Conservation (phyloP, 2,888 invertebrate genomes). For the Halictus quadricinctus region DNA sequence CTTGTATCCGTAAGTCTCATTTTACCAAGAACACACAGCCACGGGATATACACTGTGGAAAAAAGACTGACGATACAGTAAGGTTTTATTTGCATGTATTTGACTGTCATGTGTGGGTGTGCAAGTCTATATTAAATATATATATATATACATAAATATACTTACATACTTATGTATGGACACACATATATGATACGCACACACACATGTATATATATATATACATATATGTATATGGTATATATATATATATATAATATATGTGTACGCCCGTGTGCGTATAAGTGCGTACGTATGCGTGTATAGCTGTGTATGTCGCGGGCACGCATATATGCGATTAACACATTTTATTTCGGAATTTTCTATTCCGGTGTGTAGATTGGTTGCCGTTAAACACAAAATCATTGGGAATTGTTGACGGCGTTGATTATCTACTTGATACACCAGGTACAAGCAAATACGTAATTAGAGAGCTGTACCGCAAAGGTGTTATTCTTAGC, state of each 20-base stretch:
- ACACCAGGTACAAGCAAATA: conserved; percentile 15
- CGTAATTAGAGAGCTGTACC: conserved; percentile 48
- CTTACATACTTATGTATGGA: neutral
- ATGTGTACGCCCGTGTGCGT: neutral
- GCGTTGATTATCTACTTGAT: conserved; percentile 10
- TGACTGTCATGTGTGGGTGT: conserved; percentile 51
- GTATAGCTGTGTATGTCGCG: neutral
- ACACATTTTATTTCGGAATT: conserved; percentile 57
- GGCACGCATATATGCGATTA: conserved; percentile 32
- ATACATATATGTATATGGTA: neutral
- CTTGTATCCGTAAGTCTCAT: conserved; percentile 59
- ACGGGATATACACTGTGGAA: neutral
- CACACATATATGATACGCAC: neutral
- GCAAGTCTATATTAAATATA: conserved; percentile 15
- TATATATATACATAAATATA: conserved; percentile 15
- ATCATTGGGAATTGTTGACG: conserved; percentile 18
- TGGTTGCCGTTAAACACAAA: neutral
- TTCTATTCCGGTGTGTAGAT: conserved; percentile 54
- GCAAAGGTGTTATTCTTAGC: conserved; percentile 57
- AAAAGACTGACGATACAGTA: conserved; percentile 46
- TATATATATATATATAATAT: neutral
- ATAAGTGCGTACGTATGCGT: neutral
- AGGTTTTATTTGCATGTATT: conserved; percentile 59
- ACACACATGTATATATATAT: conserved; percentile 7
- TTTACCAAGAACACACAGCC: conserved; percentile 21